Conservation (phyloP, 2,888 invertebrate species). For the Rhagophthalmus giganteus region DNA sequence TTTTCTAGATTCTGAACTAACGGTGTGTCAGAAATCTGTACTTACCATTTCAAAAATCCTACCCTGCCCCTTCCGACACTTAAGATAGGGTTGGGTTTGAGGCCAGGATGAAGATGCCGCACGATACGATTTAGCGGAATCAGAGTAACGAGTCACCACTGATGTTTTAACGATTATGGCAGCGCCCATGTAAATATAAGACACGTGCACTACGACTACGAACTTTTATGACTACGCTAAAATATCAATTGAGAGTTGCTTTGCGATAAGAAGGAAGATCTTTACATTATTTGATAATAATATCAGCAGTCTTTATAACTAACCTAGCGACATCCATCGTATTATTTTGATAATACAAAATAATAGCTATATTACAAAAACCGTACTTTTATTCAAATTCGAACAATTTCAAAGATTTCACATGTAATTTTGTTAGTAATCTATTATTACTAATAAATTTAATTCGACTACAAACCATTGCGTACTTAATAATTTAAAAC, state of each 20-base stretch:
- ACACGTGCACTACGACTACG: conserved; percentile 13
- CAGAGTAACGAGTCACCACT: conserved; percentile 27
- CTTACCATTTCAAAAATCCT: conserved; percentile 36
- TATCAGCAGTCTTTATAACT: conserved; percentile 6
- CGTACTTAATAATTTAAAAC: conserved; percentile 3
- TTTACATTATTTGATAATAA: conserved; percentile 13
- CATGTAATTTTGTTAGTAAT: too few species aligned
- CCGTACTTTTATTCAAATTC: too few species aligned
- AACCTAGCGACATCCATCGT: conserved; percentile 8
- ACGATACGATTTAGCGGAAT: conserved; percentile 8
- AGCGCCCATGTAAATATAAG: conserved; percentile 32
- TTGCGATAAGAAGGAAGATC: conserved; percentile 15
- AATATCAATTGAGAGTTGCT: conserved; percentile 18
- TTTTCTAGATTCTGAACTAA: too few species aligned
- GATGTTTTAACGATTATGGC: conserved; percentile 30
- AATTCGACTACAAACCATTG: background rate
- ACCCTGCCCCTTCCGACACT: conserved; percentile 30
- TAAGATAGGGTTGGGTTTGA: conserved; percentile 28
- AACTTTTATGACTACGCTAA: conserved; percentile 15
- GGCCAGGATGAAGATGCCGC: conserved; percentile 23
- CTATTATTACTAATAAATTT: too few species aligned
- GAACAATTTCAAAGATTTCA: too few species aligned
- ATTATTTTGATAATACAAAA: background rate
- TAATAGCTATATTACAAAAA: too few species aligned
- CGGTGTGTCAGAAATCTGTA: too few species aligned